Percentiles rank a stretch among this genome's conserved stretches.
These are phyloP conservation scores for Venturia canescens DNA, from an alignment of 1,140 invertebrate genomes.

Conservation along the genomic window DNA sequence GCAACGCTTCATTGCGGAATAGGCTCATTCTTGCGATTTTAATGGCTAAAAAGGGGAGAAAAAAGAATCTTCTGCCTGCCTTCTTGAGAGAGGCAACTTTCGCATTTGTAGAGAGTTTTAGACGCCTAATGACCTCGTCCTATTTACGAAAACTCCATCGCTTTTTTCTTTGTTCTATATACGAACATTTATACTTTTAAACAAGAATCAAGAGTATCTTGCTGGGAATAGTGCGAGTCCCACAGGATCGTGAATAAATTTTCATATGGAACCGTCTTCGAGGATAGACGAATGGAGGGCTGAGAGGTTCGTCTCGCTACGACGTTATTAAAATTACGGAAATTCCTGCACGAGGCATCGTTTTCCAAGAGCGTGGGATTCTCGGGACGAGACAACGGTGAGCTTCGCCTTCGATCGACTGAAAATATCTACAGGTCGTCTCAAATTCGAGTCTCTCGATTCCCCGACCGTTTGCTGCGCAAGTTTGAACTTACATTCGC, in stretches of 20 bases:
- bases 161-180: not conserved
- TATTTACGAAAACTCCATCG: not conserved
- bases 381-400: constrained; percentile 1
- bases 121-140: not conserved
- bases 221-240: constrained; percentile 8
- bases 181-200: not conserved
- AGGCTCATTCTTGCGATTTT: too few species aligned
- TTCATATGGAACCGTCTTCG: not conserved
- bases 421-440: not conserved
- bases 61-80: not conserved
- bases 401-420: constrained; percentile 7
- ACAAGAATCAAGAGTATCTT: constrained; percentile 2
- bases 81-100: not conserved
- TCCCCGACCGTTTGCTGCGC: too few species aligned
- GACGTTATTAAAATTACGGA: constrained; percentile 42
- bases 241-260: constrained; percentile 27
- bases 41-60: too few species aligned
- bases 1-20: too few species aligned
- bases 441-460: not conserved
- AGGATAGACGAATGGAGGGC: not conserved
- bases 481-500: not conserved
- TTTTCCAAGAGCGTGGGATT: not conserved
- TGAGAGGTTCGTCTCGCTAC: not conserved
- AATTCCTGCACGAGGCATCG: constrained; percentile 26
- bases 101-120: not conserved